These are phyloP conservation scores for Cryptoblepharus egeriae DNA, from an alignment of 2,797 vertebrate genomes.

Conservation along the genomic window DNA sequence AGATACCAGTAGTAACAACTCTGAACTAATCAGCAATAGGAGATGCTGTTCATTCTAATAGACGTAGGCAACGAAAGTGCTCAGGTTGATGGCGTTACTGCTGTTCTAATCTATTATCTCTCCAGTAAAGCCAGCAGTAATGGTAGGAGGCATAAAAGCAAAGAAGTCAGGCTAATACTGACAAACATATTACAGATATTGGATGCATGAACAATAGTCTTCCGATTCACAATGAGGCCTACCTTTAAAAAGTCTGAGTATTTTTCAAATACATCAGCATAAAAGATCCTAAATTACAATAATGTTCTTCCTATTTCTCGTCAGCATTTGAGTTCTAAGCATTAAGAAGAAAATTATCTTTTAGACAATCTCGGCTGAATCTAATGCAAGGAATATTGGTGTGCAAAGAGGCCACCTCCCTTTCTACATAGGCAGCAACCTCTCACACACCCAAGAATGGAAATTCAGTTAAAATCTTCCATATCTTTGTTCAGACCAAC, in stretches of 20 bases:
- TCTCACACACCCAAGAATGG: neutral
- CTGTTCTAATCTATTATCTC: neutral
- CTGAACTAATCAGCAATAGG: neutral
- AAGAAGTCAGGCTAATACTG: neutral
- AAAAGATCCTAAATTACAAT: neutral
- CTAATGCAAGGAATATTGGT: too few relatives aligned
- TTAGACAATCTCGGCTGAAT: neutral
- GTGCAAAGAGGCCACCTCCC: neutral
- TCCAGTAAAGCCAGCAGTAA: constrained; percentile 6
- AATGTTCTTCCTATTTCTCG: neutral
- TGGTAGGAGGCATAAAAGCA: constrained; percentile 20
- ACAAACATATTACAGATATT: neutral
- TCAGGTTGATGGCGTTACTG: neutral
- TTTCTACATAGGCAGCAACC: neutral
- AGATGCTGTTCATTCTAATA: constrained; percentile 14
- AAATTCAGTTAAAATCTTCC: neutral
- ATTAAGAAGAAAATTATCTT: neutral
- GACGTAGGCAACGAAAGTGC: constrained; percentile 26
- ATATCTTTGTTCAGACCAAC: neutral
- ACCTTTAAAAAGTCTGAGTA: neutral
- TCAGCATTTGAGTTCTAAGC: neutral
- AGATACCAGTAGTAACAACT: constrained; percentile 27
- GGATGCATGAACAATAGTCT: rapidly evolving
- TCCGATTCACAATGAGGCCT: neutral
- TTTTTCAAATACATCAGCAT: neutral